Conservation (phyloP, 2,797 vertebrate genomes). For the Apogon hyalosoma region DNA sequence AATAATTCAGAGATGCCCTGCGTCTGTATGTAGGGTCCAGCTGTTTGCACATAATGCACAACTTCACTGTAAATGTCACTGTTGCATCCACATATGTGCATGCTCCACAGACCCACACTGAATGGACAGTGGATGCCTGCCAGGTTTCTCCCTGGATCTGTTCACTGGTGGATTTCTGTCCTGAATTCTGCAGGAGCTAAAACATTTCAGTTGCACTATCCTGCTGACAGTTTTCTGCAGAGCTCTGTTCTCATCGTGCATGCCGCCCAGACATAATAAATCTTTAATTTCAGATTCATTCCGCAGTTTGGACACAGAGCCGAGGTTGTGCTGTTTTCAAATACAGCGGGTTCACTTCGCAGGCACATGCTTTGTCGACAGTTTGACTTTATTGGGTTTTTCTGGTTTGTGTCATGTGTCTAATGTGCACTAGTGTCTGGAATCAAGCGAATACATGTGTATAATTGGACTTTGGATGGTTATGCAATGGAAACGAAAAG, state of each 20-base stretch:
- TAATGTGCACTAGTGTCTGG: conserved; percentile 24
- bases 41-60: conserved; percentile 30
- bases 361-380: conserved; percentile 42
- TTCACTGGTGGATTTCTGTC: conserved; percentile 26
- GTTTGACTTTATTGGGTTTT: conserved; percentile 40
- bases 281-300: conserved; percentile 76
- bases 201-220: conserved; percentile 29
- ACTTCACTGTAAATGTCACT: conserved; percentile 45
- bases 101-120: conserved; percentile 19
- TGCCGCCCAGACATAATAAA: conserved; percentile 58
- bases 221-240: conserved; percentile 48
- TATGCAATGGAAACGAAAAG: conserved; percentile 26
- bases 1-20: conserved; percentile 42
- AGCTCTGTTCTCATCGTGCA: conserved; percentile 18
- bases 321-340: conserved; percentile 24
- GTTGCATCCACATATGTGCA: conserved; percentile 11
- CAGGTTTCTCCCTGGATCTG: conserved; percentile 32
- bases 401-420: conserved; percentile 37
- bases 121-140: conserved; percentile 30
- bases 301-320: conserved; percentile 43
- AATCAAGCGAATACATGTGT: conserved; percentile 6
- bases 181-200: conserved; percentile 51
- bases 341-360: conserved; percentile 24
- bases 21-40: conserved; percentile 12
- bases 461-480: conserved; percentile 11